Percentiles rank a stretch among this genome's conserved stretches.
phyloP scores from a whole-genome alignment of 2,888 invertebrate genomes.

The Sarcophaga rosellei region DNA sequence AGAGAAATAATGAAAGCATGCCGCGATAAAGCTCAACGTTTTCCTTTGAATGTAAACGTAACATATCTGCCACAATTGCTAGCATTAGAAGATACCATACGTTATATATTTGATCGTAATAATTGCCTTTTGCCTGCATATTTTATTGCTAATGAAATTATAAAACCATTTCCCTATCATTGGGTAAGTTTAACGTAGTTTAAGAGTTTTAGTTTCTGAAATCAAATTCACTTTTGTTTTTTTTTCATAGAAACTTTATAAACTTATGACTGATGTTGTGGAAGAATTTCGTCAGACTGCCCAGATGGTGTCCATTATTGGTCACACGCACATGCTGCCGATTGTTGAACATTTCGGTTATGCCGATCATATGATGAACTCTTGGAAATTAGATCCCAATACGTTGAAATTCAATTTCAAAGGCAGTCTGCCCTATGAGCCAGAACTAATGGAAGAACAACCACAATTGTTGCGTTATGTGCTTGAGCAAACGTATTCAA shows the following conservation, averaged over 20 bases:
- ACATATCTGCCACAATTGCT: slow-evolving; percentile 91
- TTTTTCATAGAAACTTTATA: slow-evolving; percentile 88
- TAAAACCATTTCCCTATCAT: slow-evolving; percentile 88
- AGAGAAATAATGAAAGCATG: slow-evolving; percentile 96
- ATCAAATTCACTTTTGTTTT: not conserved
- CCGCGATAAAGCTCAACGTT: slow-evolving; percentile 92
- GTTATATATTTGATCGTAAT: slow-evolving; percentile 95
- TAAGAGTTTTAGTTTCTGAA: not conserved
- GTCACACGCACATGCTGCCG: slow-evolving; percentile 94
- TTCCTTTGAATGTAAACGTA: slow-evolving; percentile 90
- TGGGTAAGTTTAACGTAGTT: slow-evolving; percentile 85
- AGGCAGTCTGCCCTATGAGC: slow-evolving; percentile 92
- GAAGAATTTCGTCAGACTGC: slow-evolving; percentile 96
- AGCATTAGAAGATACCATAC: slow-evolving; percentile 90
- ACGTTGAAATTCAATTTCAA: slow-evolving; percentile 86
- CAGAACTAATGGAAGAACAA: slow-evolving; percentile 93
- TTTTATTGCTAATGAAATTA: slow-evolving; percentile 96
- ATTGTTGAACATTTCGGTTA: slow-evolving; percentile 96
- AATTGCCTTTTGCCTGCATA: slow-evolving; percentile 96
- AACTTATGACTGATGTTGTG: slow-evolving; percentile 92
- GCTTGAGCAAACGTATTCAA: slow-evolving; percentile 95
- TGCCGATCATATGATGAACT: slow-evolving; percentile 93
- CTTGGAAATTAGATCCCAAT: slow-evolving; percentile 95
- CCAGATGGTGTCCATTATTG: slow-evolving; percentile 97
- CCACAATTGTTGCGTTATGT: slow-evolving; percentile 93